Conservation (phyloP, 2,888 invertebrate genomes). For the Dione vanillae region DNA sequence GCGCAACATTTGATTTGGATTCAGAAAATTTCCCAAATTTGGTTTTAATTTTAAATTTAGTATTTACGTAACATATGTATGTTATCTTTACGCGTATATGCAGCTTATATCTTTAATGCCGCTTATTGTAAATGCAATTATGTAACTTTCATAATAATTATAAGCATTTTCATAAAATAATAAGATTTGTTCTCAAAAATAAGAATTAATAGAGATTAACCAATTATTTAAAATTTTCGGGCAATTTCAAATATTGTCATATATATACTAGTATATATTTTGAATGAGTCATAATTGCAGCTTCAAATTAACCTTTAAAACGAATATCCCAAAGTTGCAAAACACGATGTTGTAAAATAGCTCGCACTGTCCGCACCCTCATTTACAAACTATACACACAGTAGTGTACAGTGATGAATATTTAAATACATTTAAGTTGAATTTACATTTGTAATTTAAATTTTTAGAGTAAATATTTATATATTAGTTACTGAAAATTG, state of each 20-base stretch:
- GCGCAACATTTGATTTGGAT: not conserved
- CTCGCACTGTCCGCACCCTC: conserved; percentile 66
- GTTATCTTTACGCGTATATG: too few relatives aligned
- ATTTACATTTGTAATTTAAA: conserved; percentile 9
- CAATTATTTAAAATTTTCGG: too few relatives aligned
- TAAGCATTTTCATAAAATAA: too few relatives aligned
- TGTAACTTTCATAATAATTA: not conserved
- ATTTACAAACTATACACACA: conserved; percentile 52
- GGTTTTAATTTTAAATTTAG: not conserved
- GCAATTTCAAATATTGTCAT: too few relatives aligned
- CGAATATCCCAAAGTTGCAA: conserved; percentile 52
- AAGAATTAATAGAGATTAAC: too few relatives aligned
- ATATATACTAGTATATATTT: too few relatives aligned
- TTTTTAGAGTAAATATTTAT: conserved; percentile 17
- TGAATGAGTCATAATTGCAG: conserved; percentile 17
- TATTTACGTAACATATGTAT: not conserved
- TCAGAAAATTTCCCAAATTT: not conserved
- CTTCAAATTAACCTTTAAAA: conserved; percentile 49
- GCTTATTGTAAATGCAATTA: too few relatives aligned
- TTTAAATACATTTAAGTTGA: conserved; percentile 13
- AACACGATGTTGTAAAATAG: conserved; percentile 65
- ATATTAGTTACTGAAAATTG: not conserved
- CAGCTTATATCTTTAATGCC: too few relatives aligned
- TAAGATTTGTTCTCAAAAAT: too few relatives aligned
- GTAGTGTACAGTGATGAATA: conserved; percentile 46